These are phyloP conservation scores for Clarias fuscus DNA, from an alignment of 2,797 vertebrate genomes.

Conservation along the genomic window DNA sequence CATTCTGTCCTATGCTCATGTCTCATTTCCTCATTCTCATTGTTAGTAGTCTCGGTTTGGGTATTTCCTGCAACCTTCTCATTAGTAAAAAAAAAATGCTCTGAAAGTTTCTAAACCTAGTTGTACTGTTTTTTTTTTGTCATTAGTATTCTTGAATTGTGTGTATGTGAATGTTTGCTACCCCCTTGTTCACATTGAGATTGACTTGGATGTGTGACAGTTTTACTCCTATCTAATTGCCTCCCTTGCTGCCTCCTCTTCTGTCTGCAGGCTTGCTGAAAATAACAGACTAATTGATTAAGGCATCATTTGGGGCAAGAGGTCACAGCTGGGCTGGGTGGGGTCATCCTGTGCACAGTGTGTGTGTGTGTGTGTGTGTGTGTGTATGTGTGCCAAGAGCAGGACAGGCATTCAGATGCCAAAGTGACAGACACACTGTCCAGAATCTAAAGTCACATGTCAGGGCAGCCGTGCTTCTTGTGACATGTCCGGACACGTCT, in stretches of 20 bases:
- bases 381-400: neutral
- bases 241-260: constrained; percentile 42
- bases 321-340: constrained; percentile 16
- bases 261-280: constrained; percentile 29
- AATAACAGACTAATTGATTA: constrained; percentile 49
- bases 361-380: constrained; percentile 15
- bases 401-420: constrained; percentile 22
- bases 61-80: neutral
- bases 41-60: constrained; percentile 6
- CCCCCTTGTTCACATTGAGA: constrained; percentile 34
- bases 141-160: constrained; percentile 48
- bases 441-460: constrained; percentile 21
- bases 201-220: constrained; percentile 42
- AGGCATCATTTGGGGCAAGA: constrained; percentile 39
- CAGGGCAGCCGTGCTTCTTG: neutral
- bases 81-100: constrained; percentile 29
- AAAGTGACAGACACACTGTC: constrained; percentile 19
- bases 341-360: neutral
- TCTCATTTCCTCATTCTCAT: constrained; percentile 20
- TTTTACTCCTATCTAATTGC: constrained; percentile 43
- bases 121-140: constrained; percentile 19
- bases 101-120: constrained; percentile 15
- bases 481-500: constrained; percentile 17
- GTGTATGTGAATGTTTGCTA: constrained; percentile 26
- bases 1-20: constrained; percentile 28